phyloP scores from a whole-genome alignment of 2,888 invertebrate species.

The Drosophila ustulata region DNA sequence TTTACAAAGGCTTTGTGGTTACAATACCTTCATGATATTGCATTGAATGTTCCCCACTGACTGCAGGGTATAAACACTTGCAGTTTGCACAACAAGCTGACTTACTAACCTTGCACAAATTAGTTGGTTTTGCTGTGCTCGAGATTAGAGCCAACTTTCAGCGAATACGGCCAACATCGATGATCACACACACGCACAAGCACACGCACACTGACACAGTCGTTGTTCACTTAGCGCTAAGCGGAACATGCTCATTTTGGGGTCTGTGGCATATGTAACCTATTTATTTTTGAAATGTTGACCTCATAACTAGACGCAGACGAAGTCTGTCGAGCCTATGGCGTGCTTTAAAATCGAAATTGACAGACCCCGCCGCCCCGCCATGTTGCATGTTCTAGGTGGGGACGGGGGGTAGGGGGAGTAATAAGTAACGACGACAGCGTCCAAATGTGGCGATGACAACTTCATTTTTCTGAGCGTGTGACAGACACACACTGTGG shows the following conservation, averaged over 20 bases:
- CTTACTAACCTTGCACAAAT: slow-evolving; percentile 61
- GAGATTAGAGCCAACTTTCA: slow-evolving; percentile 29
- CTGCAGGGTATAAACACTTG: slow-evolving; percentile 28
- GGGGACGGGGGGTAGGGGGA: slow-evolving; percentile 21
- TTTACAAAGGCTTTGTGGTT: too few species aligned
- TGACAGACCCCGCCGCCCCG: slow-evolving; percentile 15
- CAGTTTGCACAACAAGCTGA: slow-evolving; percentile 16
- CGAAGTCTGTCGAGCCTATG: slow-evolving; percentile 57
- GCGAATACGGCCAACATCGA: slow-evolving; percentile 10
- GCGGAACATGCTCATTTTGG: slow-evolving; percentile 22
- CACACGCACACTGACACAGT: neutral
- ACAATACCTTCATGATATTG: neutral
- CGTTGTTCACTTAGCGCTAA: neutral
- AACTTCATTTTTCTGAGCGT: slow-evolving; percentile 71
- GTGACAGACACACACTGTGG: slow-evolving; percentile 51
- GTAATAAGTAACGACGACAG: slow-evolving; percentile 54
- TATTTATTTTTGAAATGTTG: slow-evolving; percentile 78
- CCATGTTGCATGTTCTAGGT: slow-evolving; percentile 3
- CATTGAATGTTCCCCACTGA: neutral
- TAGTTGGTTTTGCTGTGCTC: slow-evolving; percentile 17
- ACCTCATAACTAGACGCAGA: slow-evolving; percentile 67
- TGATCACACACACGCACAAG: slow-evolving; percentile 10
- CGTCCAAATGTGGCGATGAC: slow-evolving; percentile 75
- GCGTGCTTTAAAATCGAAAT: slow-evolving; percentile 59
- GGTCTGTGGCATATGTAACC: slow-evolving; percentile 62